Evolutionary conservation across 2,797 vertebrate genomes (phyloP).

Genomic region (Nyctibius grandis): DNA sequence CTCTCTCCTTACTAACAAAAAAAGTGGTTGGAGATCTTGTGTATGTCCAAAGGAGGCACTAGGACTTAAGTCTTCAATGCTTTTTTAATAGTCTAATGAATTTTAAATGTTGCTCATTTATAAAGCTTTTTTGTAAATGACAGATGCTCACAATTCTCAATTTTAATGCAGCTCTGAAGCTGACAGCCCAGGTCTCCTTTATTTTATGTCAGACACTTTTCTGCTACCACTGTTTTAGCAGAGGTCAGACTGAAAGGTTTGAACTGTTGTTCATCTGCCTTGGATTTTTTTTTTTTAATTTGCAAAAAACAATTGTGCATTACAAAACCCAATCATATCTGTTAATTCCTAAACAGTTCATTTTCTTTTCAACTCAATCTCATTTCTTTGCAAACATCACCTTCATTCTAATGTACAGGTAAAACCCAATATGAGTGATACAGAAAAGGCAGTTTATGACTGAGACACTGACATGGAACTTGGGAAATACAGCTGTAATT

Average conservation of each 20-base stretch:
- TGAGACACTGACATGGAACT: not conserved
- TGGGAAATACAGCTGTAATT: not conserved
- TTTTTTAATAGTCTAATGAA: not conserved
- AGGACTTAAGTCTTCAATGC: not conserved
- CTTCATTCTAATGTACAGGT: not conserved
- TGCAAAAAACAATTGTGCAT: rapidly evolving
- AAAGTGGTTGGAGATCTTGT: not conserved
- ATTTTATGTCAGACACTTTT: not conserved
- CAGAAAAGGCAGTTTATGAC: not conserved
- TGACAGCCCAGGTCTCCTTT: not conserved
- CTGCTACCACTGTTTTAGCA: not conserved
- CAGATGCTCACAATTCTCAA: not conserved
- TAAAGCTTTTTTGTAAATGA: not conserved
- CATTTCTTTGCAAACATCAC: not conserved
- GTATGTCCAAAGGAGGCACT: not conserved
- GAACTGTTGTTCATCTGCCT: not conserved
- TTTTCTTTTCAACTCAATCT: not conserved
- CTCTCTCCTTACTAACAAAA: not conserved
- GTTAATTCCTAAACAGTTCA: not conserved
- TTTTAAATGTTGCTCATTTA: not conserved
- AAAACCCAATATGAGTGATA: not conserved
- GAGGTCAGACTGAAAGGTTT: not conserved
- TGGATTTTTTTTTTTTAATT: not conserved
- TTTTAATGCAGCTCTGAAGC: not conserved
- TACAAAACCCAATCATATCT: not conserved